Conservation (phyloP, 2,113 vertebrate genomes). For the Falco punctatus region DNA sequence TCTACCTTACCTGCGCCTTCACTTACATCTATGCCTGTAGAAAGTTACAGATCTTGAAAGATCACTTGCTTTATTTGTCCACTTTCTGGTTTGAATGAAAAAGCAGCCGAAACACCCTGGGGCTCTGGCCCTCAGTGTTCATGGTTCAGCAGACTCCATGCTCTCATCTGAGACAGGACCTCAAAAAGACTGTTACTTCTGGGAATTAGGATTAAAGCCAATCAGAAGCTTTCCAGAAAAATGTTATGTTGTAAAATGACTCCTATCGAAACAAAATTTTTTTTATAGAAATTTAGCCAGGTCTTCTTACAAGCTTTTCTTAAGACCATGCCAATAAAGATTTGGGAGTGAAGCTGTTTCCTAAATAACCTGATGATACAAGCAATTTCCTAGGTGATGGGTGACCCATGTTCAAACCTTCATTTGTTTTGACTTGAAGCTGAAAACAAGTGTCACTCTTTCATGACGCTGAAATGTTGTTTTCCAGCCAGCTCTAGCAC, state of each 20-base stretch:
- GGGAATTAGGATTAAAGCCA: neutral
- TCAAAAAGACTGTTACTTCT: neutral
- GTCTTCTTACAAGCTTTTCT: neutral
- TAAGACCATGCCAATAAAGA: neutral
- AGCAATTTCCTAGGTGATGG: neutral
- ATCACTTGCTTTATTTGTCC: neutral
- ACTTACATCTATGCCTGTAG: too few species aligned
- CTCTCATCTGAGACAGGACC: neutral
- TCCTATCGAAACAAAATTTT: neutral
- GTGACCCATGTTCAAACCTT: neutral
- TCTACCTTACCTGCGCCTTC: too few species aligned
- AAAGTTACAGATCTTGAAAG: neutral
- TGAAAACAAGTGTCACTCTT: neutral
- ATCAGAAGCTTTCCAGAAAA: neutral
- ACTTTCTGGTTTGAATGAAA: neutral
- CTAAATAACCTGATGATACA: neutral
- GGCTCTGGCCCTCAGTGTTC: neutral
- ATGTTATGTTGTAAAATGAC: neutral
- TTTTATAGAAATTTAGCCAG: neutral
- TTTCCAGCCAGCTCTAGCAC: neutral
- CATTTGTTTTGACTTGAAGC: neutral
- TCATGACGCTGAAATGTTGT: neutral
- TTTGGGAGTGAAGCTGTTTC: neutral
- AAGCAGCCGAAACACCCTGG: neutral
- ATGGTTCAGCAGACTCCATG: neutral